Conservation (phyloP, 2,113 vertebrate species). For the Sterrhoptilus dennistouni region DNA sequence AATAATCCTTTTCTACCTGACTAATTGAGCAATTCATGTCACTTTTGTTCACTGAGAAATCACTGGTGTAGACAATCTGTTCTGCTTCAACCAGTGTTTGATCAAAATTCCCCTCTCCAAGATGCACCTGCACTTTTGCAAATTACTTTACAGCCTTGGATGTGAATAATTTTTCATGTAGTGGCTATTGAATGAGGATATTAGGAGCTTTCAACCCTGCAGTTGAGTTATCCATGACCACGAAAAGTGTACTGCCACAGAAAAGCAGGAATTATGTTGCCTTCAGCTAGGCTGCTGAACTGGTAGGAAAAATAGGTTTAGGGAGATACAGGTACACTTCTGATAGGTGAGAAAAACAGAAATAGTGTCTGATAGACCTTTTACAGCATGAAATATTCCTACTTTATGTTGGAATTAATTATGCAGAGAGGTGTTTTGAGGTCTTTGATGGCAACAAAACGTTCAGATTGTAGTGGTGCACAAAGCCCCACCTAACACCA, state of each 20-base stretch:
- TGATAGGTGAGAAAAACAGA: background rate
- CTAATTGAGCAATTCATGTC: background rate
- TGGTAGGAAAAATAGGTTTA: background rate
- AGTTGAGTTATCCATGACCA: rapidly evolving
- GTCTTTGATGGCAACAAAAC: background rate
- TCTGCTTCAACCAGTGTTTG: constrained; percentile 36
- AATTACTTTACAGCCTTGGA: constrained; percentile 26
- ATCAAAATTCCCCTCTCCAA: constrained; percentile 10
- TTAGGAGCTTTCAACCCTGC: constrained; percentile 6
- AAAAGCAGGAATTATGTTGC: background rate
- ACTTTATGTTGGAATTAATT: background rate
- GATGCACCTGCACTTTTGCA: constrained; percentile 24
- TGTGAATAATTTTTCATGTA: constrained; percentile 31
- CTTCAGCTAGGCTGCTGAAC: background rate
- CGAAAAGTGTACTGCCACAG: background rate
- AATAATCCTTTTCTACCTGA: background rate
- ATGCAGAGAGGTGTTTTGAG: background rate
- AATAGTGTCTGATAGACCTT: background rate
- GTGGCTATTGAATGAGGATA: background rate
- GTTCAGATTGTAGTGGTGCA: background rate
- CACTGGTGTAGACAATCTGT: constrained; percentile 12
- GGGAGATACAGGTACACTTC: background rate
- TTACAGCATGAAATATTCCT: background rate
- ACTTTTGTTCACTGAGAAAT: background rate
- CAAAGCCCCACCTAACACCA: background rate